Base-by-base conservation (phyloP, 2,113 vertebrate genomes). In the Mobula birostris region DNA sequence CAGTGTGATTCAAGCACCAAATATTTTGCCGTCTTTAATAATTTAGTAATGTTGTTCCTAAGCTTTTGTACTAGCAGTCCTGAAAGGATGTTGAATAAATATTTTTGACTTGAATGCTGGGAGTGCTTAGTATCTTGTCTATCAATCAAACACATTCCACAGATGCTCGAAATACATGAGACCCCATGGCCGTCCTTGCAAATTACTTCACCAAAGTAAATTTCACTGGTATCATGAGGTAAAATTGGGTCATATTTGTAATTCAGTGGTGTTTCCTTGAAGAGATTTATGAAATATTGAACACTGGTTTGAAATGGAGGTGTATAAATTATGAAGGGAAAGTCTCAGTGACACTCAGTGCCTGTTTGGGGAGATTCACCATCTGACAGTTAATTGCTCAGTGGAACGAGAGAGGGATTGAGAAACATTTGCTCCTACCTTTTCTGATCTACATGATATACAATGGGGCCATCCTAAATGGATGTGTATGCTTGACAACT, bases 51-150 rank as follows among this genome's bases (percentile, higher is more conserved):
- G 87, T 36, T 17, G 15, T 68, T 90, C 66, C 19, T 68, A 91
- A 40, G 11, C 15, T 40, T 91, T 91, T 88, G 56, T 9, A 88
- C 7, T 29, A 70, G 21, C 19, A 19, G 66, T 24, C 88, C 17
- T 91, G 88, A 66, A 91, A 68, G 32, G 5, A 91, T 66, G 58
- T 8, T 91, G 87, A 91, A 91, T 21, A 91, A 91, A 66, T 91
- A 66, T 32, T 91, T 91, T 91, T 32, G 88, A 66, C 36, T 91
- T 36, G 63, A 7, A 66, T 66, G 32, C 40, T 36, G 88, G 88
- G 66, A 70, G 32, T 36, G 88, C 66, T 70, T 40, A 7, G 63
- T 66, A 29, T 66, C 19, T 48, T 92, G 66, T 48, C 90, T 24
- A 72, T 72, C 90, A 24, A 40, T 21, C 8, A 72, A 92, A 72